Evolutionary conservation across 2,888 invertebrate genomes (phyloP).

Genomic region (Elmis aenea): DNA sequence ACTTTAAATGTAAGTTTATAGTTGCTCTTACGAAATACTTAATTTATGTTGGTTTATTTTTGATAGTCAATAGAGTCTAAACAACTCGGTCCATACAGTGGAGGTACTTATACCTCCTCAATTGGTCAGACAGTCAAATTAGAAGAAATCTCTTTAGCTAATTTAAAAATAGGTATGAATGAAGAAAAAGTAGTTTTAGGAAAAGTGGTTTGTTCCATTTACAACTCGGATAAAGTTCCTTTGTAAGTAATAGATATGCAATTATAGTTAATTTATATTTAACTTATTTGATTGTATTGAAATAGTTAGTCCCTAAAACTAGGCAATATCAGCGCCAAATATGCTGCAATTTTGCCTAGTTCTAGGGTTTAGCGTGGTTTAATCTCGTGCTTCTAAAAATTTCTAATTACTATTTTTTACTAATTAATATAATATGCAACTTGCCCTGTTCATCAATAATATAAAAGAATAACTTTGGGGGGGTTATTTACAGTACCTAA

Average conservation of each 20-base stretch:
- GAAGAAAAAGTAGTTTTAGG: slow-evolving; percentile 65
- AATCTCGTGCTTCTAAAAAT: too few relatives aligned
- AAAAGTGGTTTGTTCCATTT: slow-evolving; percentile 75
- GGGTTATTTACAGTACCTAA: too few relatives aligned
- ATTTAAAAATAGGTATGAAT: slow-evolving; percentile 61
- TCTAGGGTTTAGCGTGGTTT: too few relatives aligned
- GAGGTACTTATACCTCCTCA: slow-evolving; percentile 53
- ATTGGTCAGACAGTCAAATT: slow-evolving; percentile 52
- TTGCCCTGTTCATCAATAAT: too few relatives aligned
- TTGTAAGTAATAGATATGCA: slow-evolving; percentile 69
- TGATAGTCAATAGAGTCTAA: slow-evolving; percentile 59
- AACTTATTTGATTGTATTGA: too few relatives aligned
- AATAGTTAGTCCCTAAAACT: too few relatives aligned
- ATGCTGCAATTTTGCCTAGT: too few relatives aligned
- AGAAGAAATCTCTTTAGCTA: slow-evolving; percentile 48
- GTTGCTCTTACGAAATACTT: slow-evolving; percentile 1
- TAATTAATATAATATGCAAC: too few relatives aligned
- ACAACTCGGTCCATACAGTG: slow-evolving; percentile 65
- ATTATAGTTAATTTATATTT: too few relatives aligned
- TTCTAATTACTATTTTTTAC: too few relatives aligned
- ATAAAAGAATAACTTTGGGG: too few relatives aligned
- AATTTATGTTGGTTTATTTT: slow-evolving; percentile 9
- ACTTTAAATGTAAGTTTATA: slow-evolving; percentile 55
- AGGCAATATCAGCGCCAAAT: too few relatives aligned
- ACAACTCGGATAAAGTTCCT: slow-evolving; percentile 69